phyloP scores from a whole-genome alignment of 2,113 vertebrate species.

The Paradoxurus hermaphroditus region DNA sequence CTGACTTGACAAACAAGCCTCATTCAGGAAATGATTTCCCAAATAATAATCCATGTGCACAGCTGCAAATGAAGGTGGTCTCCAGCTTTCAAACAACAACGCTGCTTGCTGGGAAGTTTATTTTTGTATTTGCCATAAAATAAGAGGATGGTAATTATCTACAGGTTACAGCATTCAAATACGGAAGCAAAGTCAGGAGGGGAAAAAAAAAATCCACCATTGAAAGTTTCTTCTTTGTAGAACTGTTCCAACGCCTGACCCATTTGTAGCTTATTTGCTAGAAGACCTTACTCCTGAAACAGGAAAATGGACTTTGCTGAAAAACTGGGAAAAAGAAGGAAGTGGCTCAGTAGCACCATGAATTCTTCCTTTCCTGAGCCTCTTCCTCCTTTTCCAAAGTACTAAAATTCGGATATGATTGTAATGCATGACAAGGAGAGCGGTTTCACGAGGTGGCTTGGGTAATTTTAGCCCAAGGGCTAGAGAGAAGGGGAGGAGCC shows the following conservation, averaged over 20 bases:
- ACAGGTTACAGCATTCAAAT: background rate
- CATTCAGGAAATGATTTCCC: constrained; percentile 45
- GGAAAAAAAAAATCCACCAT: background rate
- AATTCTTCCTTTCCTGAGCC: background rate
- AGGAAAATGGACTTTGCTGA: background rate
- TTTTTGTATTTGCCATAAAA: constrained; percentile 21
- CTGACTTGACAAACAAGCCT: constrained; percentile 31
- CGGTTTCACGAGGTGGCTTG: background rate
- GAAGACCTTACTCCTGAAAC: background rate
- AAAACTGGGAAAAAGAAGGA: background rate
- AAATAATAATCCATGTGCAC: background rate
- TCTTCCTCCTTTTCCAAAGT: background rate
- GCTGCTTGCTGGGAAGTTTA: background rate
- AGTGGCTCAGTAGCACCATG: background rate
- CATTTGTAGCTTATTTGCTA: background rate
- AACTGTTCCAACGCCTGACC: background rate
- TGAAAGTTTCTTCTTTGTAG: background rate
- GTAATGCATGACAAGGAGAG: background rate
- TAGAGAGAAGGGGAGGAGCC: background rate
- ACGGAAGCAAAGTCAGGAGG: background rate
- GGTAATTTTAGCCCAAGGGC: background rate
- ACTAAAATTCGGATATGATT: background rate
- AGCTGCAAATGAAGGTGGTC: constrained; percentile 25
- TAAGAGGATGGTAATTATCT: constrained; percentile 7
- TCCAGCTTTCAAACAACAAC: constrained; percentile 34